phyloP scores from a whole-genome alignment of 2,888 invertebrate species.

The Plagodis pulveraria region DNA sequence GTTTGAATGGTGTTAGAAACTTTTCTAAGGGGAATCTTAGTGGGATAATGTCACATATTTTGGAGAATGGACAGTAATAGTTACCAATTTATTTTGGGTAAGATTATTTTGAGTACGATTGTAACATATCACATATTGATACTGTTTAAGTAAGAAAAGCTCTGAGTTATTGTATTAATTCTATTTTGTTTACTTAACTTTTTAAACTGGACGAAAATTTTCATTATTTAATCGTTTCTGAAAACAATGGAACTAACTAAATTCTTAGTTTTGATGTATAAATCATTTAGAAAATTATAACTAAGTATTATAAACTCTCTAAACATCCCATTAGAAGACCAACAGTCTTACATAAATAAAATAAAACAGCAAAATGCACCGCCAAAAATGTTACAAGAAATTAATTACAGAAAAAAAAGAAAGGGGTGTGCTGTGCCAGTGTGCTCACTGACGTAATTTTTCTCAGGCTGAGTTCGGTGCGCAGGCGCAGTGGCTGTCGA shows the following conservation, averaged over 20 bases:
- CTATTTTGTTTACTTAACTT: too few relatives aligned
- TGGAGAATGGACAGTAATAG: neutral
- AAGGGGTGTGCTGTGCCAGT: slow-evolving; percentile 75
- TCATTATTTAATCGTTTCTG: too few relatives aligned
- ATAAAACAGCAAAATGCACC: slow-evolving; percentile 53
- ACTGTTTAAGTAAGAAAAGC: too few relatives aligned
- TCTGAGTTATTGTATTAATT: too few relatives aligned
- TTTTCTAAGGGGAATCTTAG: slow-evolving; percentile 74
- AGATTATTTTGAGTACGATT: neutral
- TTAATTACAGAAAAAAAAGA: slow-evolving; percentile 80
- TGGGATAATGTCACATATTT: slow-evolving; percentile 36
- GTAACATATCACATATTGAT: too few relatives aligned
- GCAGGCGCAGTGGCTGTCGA: slow-evolving; percentile 67
- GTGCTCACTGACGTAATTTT: slow-evolving; percentile 74
- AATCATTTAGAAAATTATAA: too few relatives aligned
- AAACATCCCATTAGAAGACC: slow-evolving; percentile 34
- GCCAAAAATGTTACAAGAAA: slow-evolving; percentile 78
- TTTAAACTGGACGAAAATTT: too few relatives aligned
- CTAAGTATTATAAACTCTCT: neutral
- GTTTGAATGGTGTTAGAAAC: slow-evolving; percentile 60
- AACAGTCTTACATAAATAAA: slow-evolving; percentile 28
- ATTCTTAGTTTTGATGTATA: too few relatives aligned
- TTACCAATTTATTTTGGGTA: slow-evolving; percentile 2
- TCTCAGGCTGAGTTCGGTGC: slow-evolving; percentile 58
- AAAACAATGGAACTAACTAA: too few relatives aligned